These are phyloP conservation scores for Alca torda DNA, from an alignment of 2,797 vertebrate species.

Conservation along the genomic window DNA sequence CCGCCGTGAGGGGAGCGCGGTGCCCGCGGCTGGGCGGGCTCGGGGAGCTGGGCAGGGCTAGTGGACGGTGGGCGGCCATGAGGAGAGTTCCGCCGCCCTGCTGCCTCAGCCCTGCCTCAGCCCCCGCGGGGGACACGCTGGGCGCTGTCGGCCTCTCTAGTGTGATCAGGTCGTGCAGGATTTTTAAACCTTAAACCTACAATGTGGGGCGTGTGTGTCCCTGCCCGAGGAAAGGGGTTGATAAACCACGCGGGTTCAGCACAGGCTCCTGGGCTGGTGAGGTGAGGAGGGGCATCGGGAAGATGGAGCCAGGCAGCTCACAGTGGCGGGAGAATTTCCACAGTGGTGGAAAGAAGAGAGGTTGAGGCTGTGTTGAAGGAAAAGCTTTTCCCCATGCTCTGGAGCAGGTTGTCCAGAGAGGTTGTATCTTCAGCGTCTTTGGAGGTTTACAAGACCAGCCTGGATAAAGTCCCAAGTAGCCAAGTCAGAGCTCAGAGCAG, in stretches of 20 bases:
- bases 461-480: background rate
- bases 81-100: background rate
- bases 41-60: background rate
- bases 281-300: background rate
- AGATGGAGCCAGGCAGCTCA: background rate
- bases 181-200: background rate
- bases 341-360: background rate
- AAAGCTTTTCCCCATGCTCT: rapidly evolving
- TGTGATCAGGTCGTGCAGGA: rapidly evolving
- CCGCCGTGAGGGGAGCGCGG: background rate
- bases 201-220: rapidly evolving
- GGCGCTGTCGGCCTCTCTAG: rapidly evolving
- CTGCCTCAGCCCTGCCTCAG: background rate
- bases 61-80: rapidly evolving
- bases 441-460: background rate
- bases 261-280: background rate
- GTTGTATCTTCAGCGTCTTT: background rate
- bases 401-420: background rate
- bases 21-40: background rate
- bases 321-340: background rate
- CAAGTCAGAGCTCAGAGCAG: background rate
- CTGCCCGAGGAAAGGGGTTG: background rate
- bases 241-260: background rate
- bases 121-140: rapidly evolving
- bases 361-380: background rate